These are phyloP conservation scores for Parnassius smintheus DNA, from an alignment of 2,888 invertebrate species.

Conservation along the genomic window DNA sequence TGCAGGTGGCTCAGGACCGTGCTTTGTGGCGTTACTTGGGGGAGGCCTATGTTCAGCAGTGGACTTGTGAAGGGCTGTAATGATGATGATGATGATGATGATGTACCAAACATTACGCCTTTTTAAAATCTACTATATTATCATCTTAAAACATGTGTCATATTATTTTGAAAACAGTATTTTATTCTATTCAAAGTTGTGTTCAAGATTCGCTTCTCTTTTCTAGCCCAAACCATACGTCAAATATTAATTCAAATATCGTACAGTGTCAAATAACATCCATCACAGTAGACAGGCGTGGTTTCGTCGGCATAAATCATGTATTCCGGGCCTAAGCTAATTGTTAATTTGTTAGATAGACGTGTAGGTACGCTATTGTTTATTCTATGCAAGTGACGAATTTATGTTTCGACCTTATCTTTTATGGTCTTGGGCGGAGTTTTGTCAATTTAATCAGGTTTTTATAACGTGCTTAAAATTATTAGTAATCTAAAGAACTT, in stretches of 20 bases:
- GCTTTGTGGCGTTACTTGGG: no score
- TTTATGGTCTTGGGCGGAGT: constrained; percentile 36
- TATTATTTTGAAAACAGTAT: no score
- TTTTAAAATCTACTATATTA: no score
- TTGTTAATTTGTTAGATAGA: constrained; percentile 47
- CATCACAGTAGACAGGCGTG: constrained; percentile 61
- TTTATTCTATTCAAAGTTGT: no score
- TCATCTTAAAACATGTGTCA: no score
- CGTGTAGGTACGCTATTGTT: constrained; percentile 33
- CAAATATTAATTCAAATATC: constrained; percentile 44
- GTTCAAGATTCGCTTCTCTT: constrained; percentile 23
- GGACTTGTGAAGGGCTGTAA: no score
- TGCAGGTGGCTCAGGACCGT: no score
- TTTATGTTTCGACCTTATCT: constrained; percentile 29
- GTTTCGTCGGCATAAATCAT: constrained; percentile 56
- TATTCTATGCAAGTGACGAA: constrained; percentile 28
- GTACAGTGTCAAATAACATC: constrained; percentile 42
- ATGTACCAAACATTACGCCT: no score
- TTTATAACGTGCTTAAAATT: constrained; percentile 21
- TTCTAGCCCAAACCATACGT: constrained; percentile 23
- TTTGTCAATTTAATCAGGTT: constrained; percentile 17
- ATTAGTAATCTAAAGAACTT: constrained; percentile 2
- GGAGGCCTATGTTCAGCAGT: no score
- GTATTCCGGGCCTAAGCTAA: constrained; percentile 42
- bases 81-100: no score